Conservation (phyloP, 1,140 invertebrate species). For the Drosophila orosa region DNA sequence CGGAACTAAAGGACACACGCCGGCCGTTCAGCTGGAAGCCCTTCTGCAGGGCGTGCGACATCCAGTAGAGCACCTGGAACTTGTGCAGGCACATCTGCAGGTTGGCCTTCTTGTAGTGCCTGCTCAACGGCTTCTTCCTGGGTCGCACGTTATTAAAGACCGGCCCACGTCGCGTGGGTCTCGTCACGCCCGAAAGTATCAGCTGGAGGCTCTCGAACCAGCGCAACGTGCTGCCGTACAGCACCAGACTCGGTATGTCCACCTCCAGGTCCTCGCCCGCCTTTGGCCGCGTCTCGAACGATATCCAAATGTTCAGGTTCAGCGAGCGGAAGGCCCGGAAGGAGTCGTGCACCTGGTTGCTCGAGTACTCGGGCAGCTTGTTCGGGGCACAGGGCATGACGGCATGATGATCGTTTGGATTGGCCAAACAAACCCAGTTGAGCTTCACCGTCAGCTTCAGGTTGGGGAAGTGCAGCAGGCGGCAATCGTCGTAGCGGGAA, state of each 20-base stretch:
- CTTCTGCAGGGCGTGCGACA: slow-evolving; percentile 97
- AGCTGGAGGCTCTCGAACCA: slow-evolving; percentile 98
- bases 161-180: slow-evolving; percentile 95
- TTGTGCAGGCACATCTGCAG: slow-evolving; percentile 94
- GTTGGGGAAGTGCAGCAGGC: slow-evolving; percentile 95
- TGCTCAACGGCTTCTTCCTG: slow-evolving; percentile 94
- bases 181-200: slow-evolving; percentile 97
- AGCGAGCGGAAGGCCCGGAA: slow-evolving; percentile 97
- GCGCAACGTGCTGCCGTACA: slow-evolving; percentile 96
- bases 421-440: slow-evolving; percentile 95
- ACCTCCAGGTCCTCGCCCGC: slow-evolving; percentile 86
- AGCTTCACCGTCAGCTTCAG: slow-evolving; percentile 94
- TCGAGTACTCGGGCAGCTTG: slow-evolving; percentile 98
- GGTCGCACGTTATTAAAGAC: slow-evolving; percentile 94
- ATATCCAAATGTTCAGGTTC: slow-evolving; percentile 94
- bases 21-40: slow-evolving; percentile 96
- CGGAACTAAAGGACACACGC: slow-evolving; percentile 92
- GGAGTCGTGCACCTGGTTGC: slow-evolving; percentile 95
- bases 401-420: slow-evolving; percentile 98
- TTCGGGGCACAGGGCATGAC: slow-evolving; percentile 98
- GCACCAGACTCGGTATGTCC: slow-evolving; percentile 90
- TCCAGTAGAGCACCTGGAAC: slow-evolving; percentile 98
- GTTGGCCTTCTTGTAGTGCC: slow-evolving; percentile 96
- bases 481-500: slow-evolving; percentile 99
- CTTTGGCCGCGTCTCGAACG: slow-evolving; percentile 93